These are phyloP conservation scores for Dromococcyx pavoninus DNA, from an alignment of 2,797 vertebrate genomes.

Conservation along the genomic window DNA sequence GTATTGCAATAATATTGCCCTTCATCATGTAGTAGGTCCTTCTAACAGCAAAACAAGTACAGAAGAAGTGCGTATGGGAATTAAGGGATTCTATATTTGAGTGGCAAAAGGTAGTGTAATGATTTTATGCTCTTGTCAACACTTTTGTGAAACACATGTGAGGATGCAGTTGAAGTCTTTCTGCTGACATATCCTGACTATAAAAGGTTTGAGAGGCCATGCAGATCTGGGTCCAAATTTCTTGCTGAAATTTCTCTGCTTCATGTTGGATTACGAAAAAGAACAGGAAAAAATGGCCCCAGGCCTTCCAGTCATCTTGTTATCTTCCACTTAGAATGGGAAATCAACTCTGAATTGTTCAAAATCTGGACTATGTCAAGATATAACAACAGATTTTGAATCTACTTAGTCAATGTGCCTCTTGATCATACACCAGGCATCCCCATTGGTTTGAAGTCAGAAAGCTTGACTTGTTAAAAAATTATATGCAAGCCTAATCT, in stretches of 20 bases:
- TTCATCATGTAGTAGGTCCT: background rate
- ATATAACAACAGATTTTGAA: background rate
- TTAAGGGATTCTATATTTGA: background rate
- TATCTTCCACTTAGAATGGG: background rate
- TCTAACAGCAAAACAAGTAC: background rate
- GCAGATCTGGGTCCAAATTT: background rate
- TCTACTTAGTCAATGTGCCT: background rate
- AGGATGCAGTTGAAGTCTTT: background rate
- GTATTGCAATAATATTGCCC: background rate
- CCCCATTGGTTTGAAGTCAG: conserved; percentile 22
- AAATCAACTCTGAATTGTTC: background rate
- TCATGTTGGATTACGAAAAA: background rate
- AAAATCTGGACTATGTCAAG: background rate
- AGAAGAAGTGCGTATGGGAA: background rate
- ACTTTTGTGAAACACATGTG: background rate
- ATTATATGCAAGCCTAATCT: conserved; percentile 44
- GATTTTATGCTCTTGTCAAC: background rate
- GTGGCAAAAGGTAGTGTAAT: background rate
- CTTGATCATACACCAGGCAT: background rate
- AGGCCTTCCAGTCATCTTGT: background rate
- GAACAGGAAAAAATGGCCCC: background rate
- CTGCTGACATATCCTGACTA: background rate
- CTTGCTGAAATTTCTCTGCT: background rate
- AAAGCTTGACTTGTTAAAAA: conserved; percentile 31
- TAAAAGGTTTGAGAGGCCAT: background rate